Evolutionary conservation across 2,113 vertebrate genomes (phyloP).

Genomic region (Passer domesticus): DNA sequence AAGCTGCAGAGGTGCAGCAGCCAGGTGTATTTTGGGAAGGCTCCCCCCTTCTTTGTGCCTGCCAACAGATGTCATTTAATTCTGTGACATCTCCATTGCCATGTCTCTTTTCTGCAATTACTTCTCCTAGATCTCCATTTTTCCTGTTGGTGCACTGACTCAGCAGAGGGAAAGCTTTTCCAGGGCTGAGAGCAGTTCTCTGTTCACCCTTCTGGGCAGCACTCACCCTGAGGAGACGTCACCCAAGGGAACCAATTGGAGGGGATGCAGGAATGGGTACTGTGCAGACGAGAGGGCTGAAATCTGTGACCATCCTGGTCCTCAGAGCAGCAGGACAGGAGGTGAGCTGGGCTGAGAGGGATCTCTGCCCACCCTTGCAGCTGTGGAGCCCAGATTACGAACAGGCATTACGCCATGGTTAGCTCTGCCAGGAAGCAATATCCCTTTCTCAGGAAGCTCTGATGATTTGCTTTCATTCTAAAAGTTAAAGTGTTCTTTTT

Average conservation of each 20-base stretch:
- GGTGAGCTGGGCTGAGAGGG: background rate
- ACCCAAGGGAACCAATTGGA: background rate
- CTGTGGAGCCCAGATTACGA: background rate
- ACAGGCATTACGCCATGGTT: background rate
- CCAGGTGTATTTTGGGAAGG: background rate
- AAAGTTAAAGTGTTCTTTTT: background rate
- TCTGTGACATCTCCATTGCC: background rate
- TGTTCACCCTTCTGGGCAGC: background rate
- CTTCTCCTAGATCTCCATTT: background rate
- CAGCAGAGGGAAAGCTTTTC: background rate
- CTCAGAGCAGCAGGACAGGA: background rate
- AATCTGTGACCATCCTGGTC: background rate
- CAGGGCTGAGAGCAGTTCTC: background rate
- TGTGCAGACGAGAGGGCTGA: background rate
- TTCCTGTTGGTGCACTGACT: background rate
- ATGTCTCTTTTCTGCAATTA: background rate
- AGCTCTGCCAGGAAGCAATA: background rate
- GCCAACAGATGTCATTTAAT: background rate
- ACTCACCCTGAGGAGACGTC: background rate
- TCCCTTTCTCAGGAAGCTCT: background rate
- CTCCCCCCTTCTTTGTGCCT: background rate
- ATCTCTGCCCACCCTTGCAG: background rate
- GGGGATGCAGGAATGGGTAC: background rate
- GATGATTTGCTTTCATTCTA: background rate
- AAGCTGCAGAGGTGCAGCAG: background rate